Evolutionary conservation across 92 coral and sea anemone genomes (phyloP).

Genomic region (Galaxea fascicularis): DNA sequence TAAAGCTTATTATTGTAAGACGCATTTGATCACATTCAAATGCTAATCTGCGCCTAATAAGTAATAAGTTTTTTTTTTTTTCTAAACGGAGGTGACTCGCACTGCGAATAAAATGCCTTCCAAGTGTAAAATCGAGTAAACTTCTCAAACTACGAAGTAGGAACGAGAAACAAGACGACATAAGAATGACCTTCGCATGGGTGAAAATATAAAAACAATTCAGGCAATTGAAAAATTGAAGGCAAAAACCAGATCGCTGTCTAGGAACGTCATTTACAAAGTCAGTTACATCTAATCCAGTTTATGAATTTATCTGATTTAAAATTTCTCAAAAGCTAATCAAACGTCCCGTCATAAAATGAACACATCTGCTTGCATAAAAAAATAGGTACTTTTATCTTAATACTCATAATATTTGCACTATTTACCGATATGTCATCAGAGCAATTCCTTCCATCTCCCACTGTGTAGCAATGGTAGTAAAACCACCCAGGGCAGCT

Average conservation of each 20-base stretch:
- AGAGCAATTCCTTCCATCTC: conserved; percentile 47
- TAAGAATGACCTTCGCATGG: not conserved
- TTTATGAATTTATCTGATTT: not conserved
- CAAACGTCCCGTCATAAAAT: no score
- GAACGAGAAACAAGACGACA: not conserved
- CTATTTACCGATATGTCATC: conserved; percentile 43
- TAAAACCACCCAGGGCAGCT: conserved; percentile 72
- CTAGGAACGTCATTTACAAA: no score
- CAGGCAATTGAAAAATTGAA: no score
- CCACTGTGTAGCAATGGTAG: conserved; percentile 68
- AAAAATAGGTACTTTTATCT: not conserved
- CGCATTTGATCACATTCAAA: no score
- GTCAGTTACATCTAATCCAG: no score
- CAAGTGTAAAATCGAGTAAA: not conserved
- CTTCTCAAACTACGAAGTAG: not conserved
- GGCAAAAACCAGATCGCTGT: no score
- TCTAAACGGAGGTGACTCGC: no score
- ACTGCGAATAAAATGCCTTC: no score
- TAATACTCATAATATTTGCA: not conserved
- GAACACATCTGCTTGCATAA: no score
- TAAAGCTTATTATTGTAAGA: no score
- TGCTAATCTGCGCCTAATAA: no score
- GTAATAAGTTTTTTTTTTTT: no score
- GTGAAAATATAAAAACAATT: not conserved
- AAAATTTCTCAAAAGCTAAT: not conserved